Evolutionary conservation across 2,888 invertebrate species (phyloP).

Genomic region (Lepas anatifera): DNA sequence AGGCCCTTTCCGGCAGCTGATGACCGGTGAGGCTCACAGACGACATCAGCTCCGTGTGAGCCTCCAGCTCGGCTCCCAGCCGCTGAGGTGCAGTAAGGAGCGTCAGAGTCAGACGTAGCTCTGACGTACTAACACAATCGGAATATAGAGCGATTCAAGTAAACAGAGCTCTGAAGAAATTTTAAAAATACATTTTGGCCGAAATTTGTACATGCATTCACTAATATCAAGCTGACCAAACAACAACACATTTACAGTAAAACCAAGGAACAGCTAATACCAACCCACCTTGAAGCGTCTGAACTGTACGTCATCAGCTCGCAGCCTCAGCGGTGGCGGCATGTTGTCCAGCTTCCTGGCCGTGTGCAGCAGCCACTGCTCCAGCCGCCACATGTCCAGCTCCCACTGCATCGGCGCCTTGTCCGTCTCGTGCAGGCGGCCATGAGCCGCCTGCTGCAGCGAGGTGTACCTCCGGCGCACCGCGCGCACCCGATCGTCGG

Average conservation of each 20-base stretch:
- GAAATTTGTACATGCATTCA: no score
- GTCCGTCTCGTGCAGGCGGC: background rate
- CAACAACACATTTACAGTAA: no score
- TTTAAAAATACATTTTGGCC: no score
- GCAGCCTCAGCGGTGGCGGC: background rate
- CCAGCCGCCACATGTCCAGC: background rate
- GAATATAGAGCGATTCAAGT: no score
- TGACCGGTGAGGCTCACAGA: background rate
- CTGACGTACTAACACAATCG: no score
- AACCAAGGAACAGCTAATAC: no score
- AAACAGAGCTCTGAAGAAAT: no score
- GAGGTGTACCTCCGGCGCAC: background rate
- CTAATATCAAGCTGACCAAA: no score
- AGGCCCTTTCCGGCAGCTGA: background rate
- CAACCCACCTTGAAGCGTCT: background rate
- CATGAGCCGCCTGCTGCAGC: background rate
- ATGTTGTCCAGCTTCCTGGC: background rate
- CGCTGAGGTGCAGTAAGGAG: background rate
- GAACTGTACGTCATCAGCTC: background rate
- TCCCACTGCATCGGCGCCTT: slow-evolving; percentile 1
- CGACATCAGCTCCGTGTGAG: background rate
- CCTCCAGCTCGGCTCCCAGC: background rate
- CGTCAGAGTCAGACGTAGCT: no score
- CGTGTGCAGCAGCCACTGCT: slow-evolving; percentile 6
- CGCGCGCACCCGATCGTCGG: background rate